A percentile compares a stretch with the other conserved stretches of the same genome.
Evolutionary conservation across 2,888 invertebrate genomes (phyloP).

Genomic region (Tetragnatha montana): DNA sequence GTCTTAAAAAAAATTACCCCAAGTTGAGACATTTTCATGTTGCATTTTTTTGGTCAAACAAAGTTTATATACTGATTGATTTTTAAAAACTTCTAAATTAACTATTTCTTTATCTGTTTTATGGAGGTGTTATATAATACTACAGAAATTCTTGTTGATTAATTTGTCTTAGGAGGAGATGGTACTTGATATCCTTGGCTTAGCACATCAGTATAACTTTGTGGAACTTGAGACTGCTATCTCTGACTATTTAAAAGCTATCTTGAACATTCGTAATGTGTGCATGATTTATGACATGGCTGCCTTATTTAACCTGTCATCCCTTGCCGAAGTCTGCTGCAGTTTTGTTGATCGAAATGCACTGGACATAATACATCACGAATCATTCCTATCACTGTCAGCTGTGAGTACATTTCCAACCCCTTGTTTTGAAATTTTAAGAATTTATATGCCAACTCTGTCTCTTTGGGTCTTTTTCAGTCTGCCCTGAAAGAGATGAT

Average conservation of each 20-base stretch:
- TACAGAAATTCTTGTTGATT: neutral
- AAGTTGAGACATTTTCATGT: too few relatives aligned
- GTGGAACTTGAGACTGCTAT: constrained; percentile 92
- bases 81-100: too few relatives aligned
- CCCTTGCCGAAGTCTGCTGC: constrained; percentile 86
- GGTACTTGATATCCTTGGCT: constrained; percentile 82
- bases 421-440: neutral
- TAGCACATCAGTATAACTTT: constrained; percentile 98
- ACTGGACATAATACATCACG: constrained; percentile 86
- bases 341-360: constrained; percentile 94
- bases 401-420: constrained; percentile 80
- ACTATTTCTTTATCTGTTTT: too few relatives aligned
- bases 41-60: too few relatives aligned
- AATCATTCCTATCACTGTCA: constrained; percentile 89
- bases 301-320: constrained; percentile 81
- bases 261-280: constrained; percentile 90
- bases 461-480: constrained; percentile 75
- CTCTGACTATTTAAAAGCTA: constrained; percentile 92
- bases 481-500: constrained; percentile 89
- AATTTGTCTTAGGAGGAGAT: constrained; percentile 76
- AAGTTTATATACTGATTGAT: too few relatives aligned
- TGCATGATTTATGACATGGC: constrained; percentile 97
- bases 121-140: too few relatives aligned
- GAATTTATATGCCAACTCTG: neutral
- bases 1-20: too few relatives aligned